phyloP scores from a whole-genome alignment of 2,888 invertebrate species.

The Chrysomela aeneicollis region DNA sequence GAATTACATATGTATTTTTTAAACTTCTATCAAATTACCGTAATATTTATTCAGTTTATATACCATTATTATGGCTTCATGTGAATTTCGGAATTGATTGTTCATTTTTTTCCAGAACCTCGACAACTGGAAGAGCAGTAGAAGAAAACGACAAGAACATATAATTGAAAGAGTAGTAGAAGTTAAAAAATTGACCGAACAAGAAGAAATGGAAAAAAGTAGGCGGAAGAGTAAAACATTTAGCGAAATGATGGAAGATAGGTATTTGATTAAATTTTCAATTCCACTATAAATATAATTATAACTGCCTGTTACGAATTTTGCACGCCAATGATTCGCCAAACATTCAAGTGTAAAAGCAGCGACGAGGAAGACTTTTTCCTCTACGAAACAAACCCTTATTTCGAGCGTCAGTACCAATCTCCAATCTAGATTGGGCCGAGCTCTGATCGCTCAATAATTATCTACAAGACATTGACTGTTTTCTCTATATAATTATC shows the following conservation, averaged over 20 bases:
- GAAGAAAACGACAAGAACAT: conserved; percentile 91
- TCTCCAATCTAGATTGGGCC: too few relatives aligned
- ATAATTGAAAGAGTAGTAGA: conserved; percentile 90
- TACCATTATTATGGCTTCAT: neutral
- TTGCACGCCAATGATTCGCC: too few relatives aligned
- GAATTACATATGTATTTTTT: too few relatives aligned
- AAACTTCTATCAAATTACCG: too few relatives aligned
- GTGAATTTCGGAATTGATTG: conserved; percentile 6
- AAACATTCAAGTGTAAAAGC: too few relatives aligned
- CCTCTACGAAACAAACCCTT: too few relatives aligned
- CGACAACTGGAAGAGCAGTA: conserved; percentile 92
- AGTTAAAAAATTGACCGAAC: conserved; percentile 80
- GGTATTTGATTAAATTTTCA: conserved; percentile 62
- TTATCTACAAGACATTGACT: too few relatives aligned
- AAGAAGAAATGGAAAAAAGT: conserved; percentile 71
- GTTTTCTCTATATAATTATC: too few relatives aligned
- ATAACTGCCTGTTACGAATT: neutral
- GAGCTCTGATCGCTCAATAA: too few relatives aligned
- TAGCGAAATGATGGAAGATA: conserved; percentile 92
- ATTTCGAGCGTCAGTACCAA: too few relatives aligned
- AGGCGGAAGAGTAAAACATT: conserved; percentile 89
- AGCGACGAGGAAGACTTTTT: too few relatives aligned
- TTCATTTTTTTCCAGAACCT: conserved; percentile 72
- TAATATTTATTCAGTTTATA: neutral
- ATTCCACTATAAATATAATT: neutral